Evolutionary conservation across 2,797 vertebrate species (phyloP).

Genomic region (Capromys pilorides): DNA sequence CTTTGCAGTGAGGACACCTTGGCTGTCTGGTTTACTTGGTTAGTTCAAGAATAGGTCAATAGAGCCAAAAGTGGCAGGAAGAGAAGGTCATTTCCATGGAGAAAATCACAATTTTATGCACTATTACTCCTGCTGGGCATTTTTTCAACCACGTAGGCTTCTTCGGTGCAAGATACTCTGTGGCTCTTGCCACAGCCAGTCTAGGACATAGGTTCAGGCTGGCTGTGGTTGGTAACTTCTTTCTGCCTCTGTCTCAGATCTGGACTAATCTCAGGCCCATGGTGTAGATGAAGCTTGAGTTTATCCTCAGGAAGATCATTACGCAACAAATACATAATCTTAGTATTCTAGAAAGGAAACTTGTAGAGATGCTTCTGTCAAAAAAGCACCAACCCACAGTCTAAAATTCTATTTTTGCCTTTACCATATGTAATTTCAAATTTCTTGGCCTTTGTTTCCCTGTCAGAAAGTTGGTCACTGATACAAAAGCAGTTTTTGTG

Average conservation of each 20-base stretch:
- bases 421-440: not conserved
- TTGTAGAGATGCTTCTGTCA: not conserved
- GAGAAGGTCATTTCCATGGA: not conserved
- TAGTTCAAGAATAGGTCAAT: not conserved
- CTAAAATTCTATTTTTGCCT: not conserved
- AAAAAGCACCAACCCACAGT: constrained; percentile 1
- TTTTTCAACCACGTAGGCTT: not conserved
- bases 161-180: not conserved
- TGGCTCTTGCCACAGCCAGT: not conserved
- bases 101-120: not conserved
- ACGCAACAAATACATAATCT: not conserved
- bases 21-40: not conserved
- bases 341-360: not conserved
- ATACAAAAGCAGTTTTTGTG: not conserved
- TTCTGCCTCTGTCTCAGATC: not conserved
- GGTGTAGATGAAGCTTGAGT: not conserved
- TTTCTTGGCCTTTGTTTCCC: not conserved
- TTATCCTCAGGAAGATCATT: not conserved
- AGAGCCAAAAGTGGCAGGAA: not conserved
- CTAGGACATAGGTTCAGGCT: not conserved
- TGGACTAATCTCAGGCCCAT: not conserved
- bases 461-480: not conserved
- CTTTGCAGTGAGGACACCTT: not conserved
- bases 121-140: not conserved
- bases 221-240: not conserved